Percentiles rank a stretch among this genome's conserved stretches.
Conservation (phyloP, 64 coral and sea anemone species). For the Stichodactyla mertensii region DNA sequence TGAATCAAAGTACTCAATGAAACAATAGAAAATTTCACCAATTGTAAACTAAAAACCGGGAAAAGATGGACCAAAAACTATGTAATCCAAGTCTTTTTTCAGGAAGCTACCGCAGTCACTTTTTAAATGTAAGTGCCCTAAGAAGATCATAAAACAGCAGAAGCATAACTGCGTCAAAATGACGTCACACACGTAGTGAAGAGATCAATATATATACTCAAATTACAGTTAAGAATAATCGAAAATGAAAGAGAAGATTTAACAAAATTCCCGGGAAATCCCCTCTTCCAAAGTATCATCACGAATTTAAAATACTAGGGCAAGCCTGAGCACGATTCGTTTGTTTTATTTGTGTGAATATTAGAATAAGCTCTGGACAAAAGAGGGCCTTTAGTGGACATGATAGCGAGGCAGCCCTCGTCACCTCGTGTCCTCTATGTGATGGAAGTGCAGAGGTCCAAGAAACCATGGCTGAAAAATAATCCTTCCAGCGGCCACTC, state of each 20-base stretch:
- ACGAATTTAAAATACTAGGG: neutral
- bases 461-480: conserved; percentile 23
- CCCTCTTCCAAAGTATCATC: neutral
- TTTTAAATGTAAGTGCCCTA: neutral
- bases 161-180: neutral
- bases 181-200: neutral
- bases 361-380: neutral
- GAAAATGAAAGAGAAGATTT: neutral
- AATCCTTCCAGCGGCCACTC: neutral
- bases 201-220: neutral
- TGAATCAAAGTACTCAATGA: too few relatives aligned
- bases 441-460: conserved; percentile 12
- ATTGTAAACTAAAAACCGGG: too few relatives aligned
- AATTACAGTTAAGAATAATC: neutral
- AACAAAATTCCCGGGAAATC: neutral
- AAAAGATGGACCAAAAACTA: too few relatives aligned
- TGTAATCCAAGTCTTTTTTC: neutral
- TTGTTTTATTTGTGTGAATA: neutral
- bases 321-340: neutral
- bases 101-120: neutral
- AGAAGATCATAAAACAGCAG: neutral
- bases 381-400: neutral
- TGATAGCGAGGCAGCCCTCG: conserved; percentile 14
- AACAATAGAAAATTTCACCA: too few relatives aligned
- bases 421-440: conserved; percentile 24